Base-by-base conservation (phyloP, 2,888 invertebrate genomes). In the Pheosia gnoma region DNA sequence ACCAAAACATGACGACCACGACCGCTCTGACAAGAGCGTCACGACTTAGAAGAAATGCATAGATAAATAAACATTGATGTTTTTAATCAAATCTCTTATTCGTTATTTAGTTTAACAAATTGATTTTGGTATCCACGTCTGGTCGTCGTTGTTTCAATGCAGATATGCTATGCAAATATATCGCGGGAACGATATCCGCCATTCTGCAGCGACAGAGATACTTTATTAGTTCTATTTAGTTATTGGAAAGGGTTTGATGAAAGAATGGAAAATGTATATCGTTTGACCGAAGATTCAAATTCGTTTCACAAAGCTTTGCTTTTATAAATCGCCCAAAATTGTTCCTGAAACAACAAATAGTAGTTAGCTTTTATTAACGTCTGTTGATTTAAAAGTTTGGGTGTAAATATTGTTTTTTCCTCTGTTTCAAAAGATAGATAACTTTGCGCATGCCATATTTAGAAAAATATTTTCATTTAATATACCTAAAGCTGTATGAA, bases 101-200 rank as follows among this genome's bases (percentile, higher is more conserved):
- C 86, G 81, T 78, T 83, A 79, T 81, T 82, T 79, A 77, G 72
- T 80, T 80, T 71, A 69, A 74, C 78, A n/a, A 79, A 80, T 82
- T 81, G 81, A 84, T 80, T 78, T 83, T 76, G 78, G 81, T 79
- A 79, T 71, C 63, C 68, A 37, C 74, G 81, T 82, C 84, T 83
- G 80, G 81, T 79, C 80, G 63, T 68, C 80, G 82, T 86, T 86
- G 82, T 86, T 86, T 82, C 80, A 82, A 79, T 80, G 72, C 70
- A 78, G 79, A 85, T 83, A 83, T 85, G 83, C 79, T 83, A 89
- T 89, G 88, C 88, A 89, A 89, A 91, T 87, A 71, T 76, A 73
- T 71, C 66, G 69, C 74, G 62, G 65, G 74, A 74, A 77, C 76
- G 74, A 80, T 76, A 81, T 78, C 79, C 79, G 80, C 78, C 77